These are phyloP conservation scores for Epizoanthus stellaris DNA, from an alignment of 92 coral and sea anemone genomes.

Conservation along the genomic window DNA sequence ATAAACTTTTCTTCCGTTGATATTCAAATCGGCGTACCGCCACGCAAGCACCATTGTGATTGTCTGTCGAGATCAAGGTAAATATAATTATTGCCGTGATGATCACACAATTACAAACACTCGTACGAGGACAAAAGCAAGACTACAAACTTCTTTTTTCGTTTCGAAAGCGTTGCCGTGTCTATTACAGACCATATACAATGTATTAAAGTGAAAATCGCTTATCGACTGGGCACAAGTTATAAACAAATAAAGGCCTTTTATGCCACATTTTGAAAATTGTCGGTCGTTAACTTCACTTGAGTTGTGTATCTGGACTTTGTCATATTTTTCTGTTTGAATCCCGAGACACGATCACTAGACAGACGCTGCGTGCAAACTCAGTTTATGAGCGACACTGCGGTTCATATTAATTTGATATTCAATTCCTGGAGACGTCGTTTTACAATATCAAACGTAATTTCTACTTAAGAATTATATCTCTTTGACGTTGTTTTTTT, in stretches of 20 bases:
- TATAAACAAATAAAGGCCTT: background rate
- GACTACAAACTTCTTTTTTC: background rate
- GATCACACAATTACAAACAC: background rate
- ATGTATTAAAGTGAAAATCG: background rate
- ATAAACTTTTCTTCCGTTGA: background rate
- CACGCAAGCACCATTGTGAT: slow-evolving; percentile 21
- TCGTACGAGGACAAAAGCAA: background rate
- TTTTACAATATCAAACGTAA: no score
- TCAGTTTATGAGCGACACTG: background rate
- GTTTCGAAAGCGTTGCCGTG: background rate
- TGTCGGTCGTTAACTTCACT: slow-evolving; percentile 4
- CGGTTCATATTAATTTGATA: background rate
- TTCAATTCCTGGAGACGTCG: background rate
- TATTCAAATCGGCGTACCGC: background rate
- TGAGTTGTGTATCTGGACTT: slow-evolving; percentile 1
- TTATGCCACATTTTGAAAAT: slow-evolving; percentile 22
- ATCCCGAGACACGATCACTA: slow-evolving; percentile 6
- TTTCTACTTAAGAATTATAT: background rate
- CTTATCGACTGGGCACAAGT: background rate
- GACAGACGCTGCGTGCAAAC: slow-evolving; percentile 15
- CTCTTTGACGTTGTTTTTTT: background rate
- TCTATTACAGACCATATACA: background rate
- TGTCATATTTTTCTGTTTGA: slow-evolving; percentile 5
- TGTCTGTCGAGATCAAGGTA: slow-evolving; percentile 6
- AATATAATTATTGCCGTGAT: slow-evolving; percentile 24